Conservation (phyloP, 2,113 vertebrate genomes). For the Equus przewalskii region DNA sequence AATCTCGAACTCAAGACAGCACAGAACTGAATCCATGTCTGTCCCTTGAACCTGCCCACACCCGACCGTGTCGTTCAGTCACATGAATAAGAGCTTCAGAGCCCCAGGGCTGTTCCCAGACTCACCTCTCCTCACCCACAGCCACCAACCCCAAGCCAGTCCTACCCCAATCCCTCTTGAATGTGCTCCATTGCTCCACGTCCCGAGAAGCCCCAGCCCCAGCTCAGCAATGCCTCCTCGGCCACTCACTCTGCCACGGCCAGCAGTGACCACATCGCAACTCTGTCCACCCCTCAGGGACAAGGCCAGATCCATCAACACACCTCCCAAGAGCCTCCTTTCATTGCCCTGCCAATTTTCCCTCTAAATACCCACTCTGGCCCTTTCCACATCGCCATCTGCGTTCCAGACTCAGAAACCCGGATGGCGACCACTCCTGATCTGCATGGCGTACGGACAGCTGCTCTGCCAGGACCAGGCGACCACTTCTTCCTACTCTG, state of each 20-base stretch:
- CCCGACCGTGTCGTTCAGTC: no score
- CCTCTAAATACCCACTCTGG: background rate
- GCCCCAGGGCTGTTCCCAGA: rapidly evolving
- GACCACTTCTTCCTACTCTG: no score
- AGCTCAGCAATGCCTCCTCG: background rate
- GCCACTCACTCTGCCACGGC: no score
- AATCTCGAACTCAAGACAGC: background rate
- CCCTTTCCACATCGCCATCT: rapidly evolving
- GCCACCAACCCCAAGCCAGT: background rate
- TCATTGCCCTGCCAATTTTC: background rate
- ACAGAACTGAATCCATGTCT: background rate
- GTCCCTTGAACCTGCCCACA: background rate
- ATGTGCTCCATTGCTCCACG: no score
- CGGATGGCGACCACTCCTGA: rapidly evolving
- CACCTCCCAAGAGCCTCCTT: background rate
- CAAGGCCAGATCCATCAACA: no score
- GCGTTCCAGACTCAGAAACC: background rate
- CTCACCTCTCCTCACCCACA: background rate
- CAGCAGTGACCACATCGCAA: rapidly evolving
- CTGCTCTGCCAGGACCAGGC: background rate
- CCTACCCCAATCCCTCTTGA: background rate
- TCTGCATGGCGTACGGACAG: rapidly evolving
- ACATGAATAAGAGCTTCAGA: background rate
- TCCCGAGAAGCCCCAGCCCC: background rate
- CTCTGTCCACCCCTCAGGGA: background rate